A percentile compares a stretch with the other conserved stretches of the same genome.
Evolutionary conservation across 2,888 invertebrate genomes (phyloP).

Genomic region (Oligia fasciuncula): DNA sequence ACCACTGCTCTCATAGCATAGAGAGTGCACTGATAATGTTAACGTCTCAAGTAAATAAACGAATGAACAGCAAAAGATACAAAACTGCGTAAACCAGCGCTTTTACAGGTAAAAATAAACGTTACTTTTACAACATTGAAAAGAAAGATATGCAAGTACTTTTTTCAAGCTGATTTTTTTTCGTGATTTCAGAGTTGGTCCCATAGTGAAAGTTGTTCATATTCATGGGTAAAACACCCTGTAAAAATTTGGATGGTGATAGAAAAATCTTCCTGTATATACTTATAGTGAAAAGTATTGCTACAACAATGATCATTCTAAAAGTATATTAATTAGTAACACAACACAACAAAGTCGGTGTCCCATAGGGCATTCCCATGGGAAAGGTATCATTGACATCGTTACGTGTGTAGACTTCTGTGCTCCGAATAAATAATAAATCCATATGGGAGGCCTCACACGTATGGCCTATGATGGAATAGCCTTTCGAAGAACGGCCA

Average conservation of each 20-base stretch:
- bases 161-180: no score
- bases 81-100: constrained; percentile 5
- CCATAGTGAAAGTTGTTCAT: no score
- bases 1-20: no score
- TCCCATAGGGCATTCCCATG: constrained; percentile 56
- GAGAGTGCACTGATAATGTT: neutral
- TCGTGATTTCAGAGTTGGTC: no score
- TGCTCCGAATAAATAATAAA: constrained; percentile 57
- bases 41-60: constrained; percentile 14
- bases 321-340: constrained; percentile 41
- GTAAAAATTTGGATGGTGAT: no score
- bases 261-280: no score
- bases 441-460: constrained; percentile 38
- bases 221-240: no score
- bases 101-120: constrained; percentile 36
- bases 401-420: constrained; percentile 55
- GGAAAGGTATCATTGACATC: constrained; percentile 62
- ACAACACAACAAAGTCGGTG: constrained; percentile 19
- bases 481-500: constrained; percentile 16
- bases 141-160: no score
- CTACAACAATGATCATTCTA: constrained; percentile 39
- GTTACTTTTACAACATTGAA: constrained; percentile 10
- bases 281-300: neutral
- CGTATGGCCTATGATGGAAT: constrained; percentile 17
- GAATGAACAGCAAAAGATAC: constrained; percentile 22